Conservation (phyloP, 1,140 invertebrate species). For the Macrotrachela quadricornifera region DNA sequence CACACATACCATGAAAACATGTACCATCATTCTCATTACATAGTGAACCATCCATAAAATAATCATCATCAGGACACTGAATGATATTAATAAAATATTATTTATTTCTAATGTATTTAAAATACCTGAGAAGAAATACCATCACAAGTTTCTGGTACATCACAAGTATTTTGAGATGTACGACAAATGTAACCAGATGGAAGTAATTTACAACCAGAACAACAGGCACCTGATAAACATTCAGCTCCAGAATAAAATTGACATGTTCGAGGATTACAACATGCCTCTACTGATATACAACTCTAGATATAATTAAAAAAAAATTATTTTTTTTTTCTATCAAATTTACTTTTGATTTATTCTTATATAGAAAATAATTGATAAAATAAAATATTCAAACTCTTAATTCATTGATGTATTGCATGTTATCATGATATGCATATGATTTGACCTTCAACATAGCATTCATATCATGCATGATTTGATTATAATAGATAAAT, state of each 20-base stretch:
- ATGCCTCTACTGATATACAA: too few relatives aligned
- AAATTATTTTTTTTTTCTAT: too few relatives aligned
- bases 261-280: too few relatives aligned
- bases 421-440: too few relatives aligned
- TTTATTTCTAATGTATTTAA: neutral
- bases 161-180: slow-evolving; percentile 64
- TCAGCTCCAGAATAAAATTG: slow-evolving; percentile 42
- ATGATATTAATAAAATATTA: too few relatives aligned
- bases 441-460: too few relatives aligned
- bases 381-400: too few relatives aligned
- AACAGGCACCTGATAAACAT: slow-evolving; percentile 73
- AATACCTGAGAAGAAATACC: slow-evolving; percentile 45
- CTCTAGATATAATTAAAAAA: neutral
- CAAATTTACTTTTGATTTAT: too few relatives aligned
- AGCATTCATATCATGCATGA: too few relatives aligned
- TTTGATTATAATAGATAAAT: too few relatives aligned
- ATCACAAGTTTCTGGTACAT: slow-evolving; percentile 70
- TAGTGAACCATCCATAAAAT: slow-evolving; percentile 46
- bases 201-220: slow-evolving; percentile 64
- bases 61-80: neutral
- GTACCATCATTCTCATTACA: slow-evolving; percentile 50
- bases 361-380: too few relatives aligned
- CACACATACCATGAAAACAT: slow-evolving; percentile 73
- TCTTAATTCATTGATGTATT: too few relatives aligned
- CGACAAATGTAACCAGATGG: slow-evolving; percentile 54